Evolutionary conservation across 2,888 invertebrate genomes (phyloP), one percentile per base, ranked within the genome.

Genomic region (Eumerus sabulonum): DNA sequence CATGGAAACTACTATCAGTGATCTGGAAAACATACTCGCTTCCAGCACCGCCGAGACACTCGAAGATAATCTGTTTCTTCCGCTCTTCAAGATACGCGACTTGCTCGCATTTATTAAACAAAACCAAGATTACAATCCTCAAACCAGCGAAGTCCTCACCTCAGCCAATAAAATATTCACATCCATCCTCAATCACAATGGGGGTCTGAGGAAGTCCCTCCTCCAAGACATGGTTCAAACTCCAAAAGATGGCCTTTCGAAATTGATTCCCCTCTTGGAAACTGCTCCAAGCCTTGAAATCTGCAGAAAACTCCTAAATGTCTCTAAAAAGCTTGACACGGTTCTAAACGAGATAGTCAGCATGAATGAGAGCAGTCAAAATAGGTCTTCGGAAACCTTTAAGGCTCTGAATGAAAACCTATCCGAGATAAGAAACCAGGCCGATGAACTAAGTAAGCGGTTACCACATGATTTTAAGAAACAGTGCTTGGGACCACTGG

Each of bases 81-180:
- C 84, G 4, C 66, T 85, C 9, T 84, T 85, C 45, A 85, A 85
- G 76, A 77, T 84, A 51, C 84, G 84, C n/a, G 84, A 85, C 59
- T 71, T 84, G 0, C 19, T 85, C 40, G 81, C 82, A 1, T 76
- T 83, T 36, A 68, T 68, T 7, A 73, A 70, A 38, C 68, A 74
- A 13, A 50, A 62, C 36, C 63, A 62, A 16, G 45, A 45, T 7
- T 17, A 54, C 0, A 56, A 62, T 9, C 1, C 44, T 0, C 73
- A 79, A n/a, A 51, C 67, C 0, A 40, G 45, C 5, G 44, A 66
- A 3, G 54, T 83, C n/a, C 42, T 82, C 17, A 40, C 63, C 5
- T 56, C 59, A 14, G 66, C 83, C 4, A 84, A 84, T 47, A 56
- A 73, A 17, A 67, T 82, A 9, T 82, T 85, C 48, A 38, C 82